Conservation (phyloP, 2,888 invertebrate genomes). For the Synanthedon vespiformis region DNA sequence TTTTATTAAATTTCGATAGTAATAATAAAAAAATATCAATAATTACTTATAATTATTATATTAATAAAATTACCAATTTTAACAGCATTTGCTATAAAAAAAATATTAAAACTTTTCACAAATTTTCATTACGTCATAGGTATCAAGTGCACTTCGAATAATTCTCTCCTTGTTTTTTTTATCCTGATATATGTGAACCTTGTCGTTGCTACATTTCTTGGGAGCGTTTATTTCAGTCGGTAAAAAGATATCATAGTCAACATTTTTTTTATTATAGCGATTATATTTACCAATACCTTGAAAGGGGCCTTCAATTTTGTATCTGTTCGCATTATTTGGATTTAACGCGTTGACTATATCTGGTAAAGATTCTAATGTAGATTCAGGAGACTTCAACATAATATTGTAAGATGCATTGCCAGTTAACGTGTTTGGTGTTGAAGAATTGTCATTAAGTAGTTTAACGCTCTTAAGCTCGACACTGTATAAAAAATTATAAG, state of each 20-base stretch:
- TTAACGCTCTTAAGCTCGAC: conserved; percentile 51
- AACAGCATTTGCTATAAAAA: conserved; percentile 6
- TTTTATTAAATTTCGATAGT: too few relatives aligned
- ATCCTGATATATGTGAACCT: conserved; percentile 39
- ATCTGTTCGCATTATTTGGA: neutral
- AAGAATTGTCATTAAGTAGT: conserved; percentile 12
- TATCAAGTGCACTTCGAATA: conserved; percentile 17
- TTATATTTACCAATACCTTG: neutral
- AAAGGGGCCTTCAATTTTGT: neutral
- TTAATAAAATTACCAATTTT: too few relatives aligned
- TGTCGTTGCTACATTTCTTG: conserved; percentile 36
- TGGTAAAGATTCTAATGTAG: conserved; percentile 1
- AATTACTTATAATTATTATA: too few relatives aligned
- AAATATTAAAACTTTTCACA: conserved; percentile 16
- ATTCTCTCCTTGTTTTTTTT: conserved; percentile 29
- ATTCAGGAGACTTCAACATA: conserved; percentile 2
- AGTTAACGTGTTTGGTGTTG: conserved; percentile 1
- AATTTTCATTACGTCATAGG: conserved; percentile 19
- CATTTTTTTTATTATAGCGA: neutral
- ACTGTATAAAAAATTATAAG: conserved; percentile 23
- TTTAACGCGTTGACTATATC: neutral
- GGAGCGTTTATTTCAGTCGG: conserved; percentile 34
- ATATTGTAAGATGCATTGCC: conserved; percentile 9
- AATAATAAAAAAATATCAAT: too few relatives aligned
- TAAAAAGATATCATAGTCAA: conserved; percentile 29